Evolutionary conservation across 2,888 invertebrate species (phyloP).

Genomic region (Polydrusus cervinus): DNA sequence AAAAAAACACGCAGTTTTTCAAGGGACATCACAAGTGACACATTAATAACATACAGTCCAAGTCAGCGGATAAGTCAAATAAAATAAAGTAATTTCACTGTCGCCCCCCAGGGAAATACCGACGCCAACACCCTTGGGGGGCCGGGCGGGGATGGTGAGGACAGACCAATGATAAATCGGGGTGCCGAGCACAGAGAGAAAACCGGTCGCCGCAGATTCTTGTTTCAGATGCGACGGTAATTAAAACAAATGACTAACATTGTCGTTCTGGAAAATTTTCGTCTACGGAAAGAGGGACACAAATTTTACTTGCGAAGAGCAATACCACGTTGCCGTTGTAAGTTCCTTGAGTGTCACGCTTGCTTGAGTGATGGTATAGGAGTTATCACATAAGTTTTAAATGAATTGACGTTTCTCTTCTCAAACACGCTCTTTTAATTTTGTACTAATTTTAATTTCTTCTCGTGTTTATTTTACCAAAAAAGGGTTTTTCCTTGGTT

Average conservation of each 20-base stretch:
- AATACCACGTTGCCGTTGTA: too few species aligned
- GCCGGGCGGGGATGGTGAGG: background rate
- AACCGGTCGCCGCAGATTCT: slow-evolving; percentile 43
- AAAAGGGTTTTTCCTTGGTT: too few species aligned
- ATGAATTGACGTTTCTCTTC: too few species aligned
- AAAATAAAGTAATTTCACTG: slow-evolving; percentile 47
- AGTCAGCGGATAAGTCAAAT: slow-evolving; percentile 41
- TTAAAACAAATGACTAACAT: slow-evolving; percentile 49
- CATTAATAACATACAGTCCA: slow-evolving; percentile 13
- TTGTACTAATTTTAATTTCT: too few species aligned
- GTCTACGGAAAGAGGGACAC: background rate
- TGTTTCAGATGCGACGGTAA: slow-evolving; percentile 46
- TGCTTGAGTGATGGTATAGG: too few species aligned
- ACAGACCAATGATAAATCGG: slow-evolving; percentile 39
- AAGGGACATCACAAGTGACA: slow-evolving; percentile 13
- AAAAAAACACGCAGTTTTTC: background rate
- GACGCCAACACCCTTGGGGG: slow-evolving; percentile 36
- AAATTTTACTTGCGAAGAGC: too few species aligned
- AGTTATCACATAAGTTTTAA: too few species aligned
- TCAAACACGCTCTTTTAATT: too few species aligned
- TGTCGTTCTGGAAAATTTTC: slow-evolving; percentile 24
- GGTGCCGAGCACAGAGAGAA: slow-evolving; percentile 40
- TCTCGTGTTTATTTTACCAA: too few species aligned
- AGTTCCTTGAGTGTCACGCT: too few species aligned
- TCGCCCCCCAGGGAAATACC: slow-evolving; percentile 39